Percentiles rank a stretch among this genome's conserved stretches.
phyloP scores from a whole-genome alignment of 2,888 invertebrate genomes.

The Lapara coniferarum region DNA sequence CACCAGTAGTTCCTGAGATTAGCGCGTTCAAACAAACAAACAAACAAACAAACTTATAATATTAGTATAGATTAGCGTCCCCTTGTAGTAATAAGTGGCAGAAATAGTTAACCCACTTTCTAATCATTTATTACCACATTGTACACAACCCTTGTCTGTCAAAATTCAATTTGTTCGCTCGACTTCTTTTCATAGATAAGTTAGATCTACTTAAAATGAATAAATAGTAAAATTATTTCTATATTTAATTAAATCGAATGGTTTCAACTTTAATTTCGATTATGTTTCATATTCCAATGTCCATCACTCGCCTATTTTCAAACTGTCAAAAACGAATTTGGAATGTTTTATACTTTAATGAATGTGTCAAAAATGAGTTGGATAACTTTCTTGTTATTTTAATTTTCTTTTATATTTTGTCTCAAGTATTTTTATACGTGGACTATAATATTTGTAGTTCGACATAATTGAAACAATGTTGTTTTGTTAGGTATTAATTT shows the following conservation, averaged over 20 bases:
- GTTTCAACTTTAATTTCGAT: background rate
- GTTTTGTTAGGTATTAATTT: no score
- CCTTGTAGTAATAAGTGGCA: no score
- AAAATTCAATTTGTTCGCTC: background rate
- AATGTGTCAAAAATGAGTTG: background rate
- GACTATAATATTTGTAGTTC: no score
- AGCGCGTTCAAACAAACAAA: no score
- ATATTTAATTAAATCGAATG: background rate
- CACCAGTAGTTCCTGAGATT: no score
- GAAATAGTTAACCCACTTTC: no score
- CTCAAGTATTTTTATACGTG: no score
- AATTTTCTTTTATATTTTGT: background rate
- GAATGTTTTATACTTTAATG: background rate
- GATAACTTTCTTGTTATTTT: background rate
- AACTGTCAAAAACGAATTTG: constrained; percentile 8
- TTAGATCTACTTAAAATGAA: background rate
- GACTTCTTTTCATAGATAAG: background rate
- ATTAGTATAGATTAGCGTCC: no score
- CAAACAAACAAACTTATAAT: no score
- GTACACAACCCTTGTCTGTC: no score
- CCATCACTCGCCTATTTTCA: background rate
- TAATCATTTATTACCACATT: no score
- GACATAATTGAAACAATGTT: no score
- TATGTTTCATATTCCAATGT: background rate
- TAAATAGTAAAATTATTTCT: background rate